Base-by-base conservation (phyloP, 2,797 vertebrate species). In the Acanthurus tractus region DNA sequence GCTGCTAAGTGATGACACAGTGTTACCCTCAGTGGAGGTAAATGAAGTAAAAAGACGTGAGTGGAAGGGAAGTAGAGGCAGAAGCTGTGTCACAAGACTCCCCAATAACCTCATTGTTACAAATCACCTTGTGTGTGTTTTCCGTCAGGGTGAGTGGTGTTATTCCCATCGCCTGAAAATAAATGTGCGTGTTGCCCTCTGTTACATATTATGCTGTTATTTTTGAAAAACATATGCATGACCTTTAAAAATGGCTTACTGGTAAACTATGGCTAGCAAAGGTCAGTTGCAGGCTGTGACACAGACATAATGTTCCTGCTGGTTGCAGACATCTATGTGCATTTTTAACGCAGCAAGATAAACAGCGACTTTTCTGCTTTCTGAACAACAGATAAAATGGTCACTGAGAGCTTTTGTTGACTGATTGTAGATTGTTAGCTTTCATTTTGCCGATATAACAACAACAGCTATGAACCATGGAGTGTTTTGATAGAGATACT, bases 1-100 rank as follows among this genome's bases (percentile, higher is more conserved):
- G 64, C 83, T 77, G 66, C 86, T 76, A 78, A 82, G 64, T 72
- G 68, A 90, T 89, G 82, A 85, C 45, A 70, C 58, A 54, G 42
- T 46, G 53, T 68, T 78, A 55, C 9, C 11, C 46, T 10, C 50
- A 78, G 63, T 36, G 44, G 23, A 72, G 9, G 48, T 5, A 80
- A 85, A 77, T 4, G 13, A 77, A 65, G 45, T 34, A 17, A 12
- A 63, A 63, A 74, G 69, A 65, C 13, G 6, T 59, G 75, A 66
- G 22, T 10, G 8, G 53, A 63, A 58, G 58, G 29, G 69, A 59
- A 2, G 9, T 1, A 34, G 20, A 78, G 11, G 23, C 34, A 82
- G 50, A 67, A 36, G 45, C 38, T 73, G 58, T 13, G 59, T 67
- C 18, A 53, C 17, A 80, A 71, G 63, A 64, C 54, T 80, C 36